Base-by-base conservation (phyloP, 2,888 invertebrate species). In the Spodoptera littoralis region DNA sequence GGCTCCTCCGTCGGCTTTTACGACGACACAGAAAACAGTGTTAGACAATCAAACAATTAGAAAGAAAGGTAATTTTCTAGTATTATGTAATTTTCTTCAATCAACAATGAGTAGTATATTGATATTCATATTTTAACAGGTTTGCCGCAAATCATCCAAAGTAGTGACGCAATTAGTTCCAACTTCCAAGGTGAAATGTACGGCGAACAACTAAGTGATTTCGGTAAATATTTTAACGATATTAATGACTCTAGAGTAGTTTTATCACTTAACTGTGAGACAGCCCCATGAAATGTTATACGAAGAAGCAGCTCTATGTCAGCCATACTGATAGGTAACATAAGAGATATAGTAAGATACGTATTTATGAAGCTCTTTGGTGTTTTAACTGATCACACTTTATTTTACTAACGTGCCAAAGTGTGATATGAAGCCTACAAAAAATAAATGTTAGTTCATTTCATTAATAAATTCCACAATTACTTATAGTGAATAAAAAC, bases 1-100 rank as follows among this genome's bases (percentile, higher is more conserved):
- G 30, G 97, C 97, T 4, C 98, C 98, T 3, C 97, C 97, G 5
- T 97, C 97, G 1, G 95, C 96, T n/a, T 95, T 95, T 76, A 96
- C 96, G 58, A 96, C 97, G 1, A 93, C 94, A 11, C 91, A 87
- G 73, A 93, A 91, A 79, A 79, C 91, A 22, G 73, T 92, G 60
- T 73, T 93, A 77, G 94, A 94, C 76, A 94, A 94, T 77, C 92
- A 93, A 82, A 94, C 94, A 41, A 89, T 92, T 56, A 88, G 89
- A 70, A 94, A 94, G 81, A 94, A 94, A 89, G 94, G 94, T 94
- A 81, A 66, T 61, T 60, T 57, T 24, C 27, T 8, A 22, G 1
- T 46, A 42, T 24, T 12, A 30, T 8, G 11, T 41, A 44, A 54
- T 30, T 56, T 56, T 53, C 11, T 13, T 36, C 24, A 12, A 27